Evolutionary conservation across 1,140 invertebrate genomes (phyloP).

Genomic region (Cataglyphis hispanica): DNA sequence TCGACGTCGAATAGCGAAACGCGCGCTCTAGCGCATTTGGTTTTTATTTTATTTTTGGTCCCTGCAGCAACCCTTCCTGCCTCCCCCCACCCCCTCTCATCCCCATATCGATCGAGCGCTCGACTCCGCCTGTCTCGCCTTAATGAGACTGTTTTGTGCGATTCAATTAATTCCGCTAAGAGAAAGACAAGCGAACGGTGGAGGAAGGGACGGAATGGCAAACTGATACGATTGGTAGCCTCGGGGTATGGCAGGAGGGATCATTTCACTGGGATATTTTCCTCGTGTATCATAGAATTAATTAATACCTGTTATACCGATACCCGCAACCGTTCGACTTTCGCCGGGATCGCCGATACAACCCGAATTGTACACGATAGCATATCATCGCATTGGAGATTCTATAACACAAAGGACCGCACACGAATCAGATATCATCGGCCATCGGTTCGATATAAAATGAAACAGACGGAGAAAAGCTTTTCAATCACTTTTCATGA

Average conservation of each 20-base stretch:
- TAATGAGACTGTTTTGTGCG: constrained; percentile 68
- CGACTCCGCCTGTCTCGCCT: constrained; percentile 46
- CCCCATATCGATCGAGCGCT: constrained; percentile 42
- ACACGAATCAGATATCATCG: constrained; percentile 32
- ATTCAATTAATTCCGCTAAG: constrained; percentile 73
- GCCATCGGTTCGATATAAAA: constrained; percentile 3
- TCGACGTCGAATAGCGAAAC: constrained; percentile 20
- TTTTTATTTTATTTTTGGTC: constrained; percentile 52
- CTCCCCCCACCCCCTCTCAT: neutral
- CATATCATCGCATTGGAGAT: constrained; percentile 61
- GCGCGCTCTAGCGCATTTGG: neutral
- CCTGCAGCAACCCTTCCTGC: neutral
- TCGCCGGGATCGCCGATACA: constrained; percentile 54
- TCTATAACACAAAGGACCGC: constrained; percentile 68
- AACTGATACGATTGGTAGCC: constrained; percentile 38
- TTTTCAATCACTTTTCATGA: neutral
- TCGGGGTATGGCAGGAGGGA: constrained; percentile 44
- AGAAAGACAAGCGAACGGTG: constrained; percentile 25
- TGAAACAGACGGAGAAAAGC: neutral
- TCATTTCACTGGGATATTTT: constrained; percentile 65
- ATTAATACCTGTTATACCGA: constrained; percentile 75
- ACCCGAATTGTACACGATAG: constrained; percentile 55
- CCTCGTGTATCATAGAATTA: constrained; percentile 70
- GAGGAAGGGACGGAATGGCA: neutral
- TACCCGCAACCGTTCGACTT: constrained; percentile 65